Base-by-base conservation (phyloP, 2,888 invertebrate species). In the Pristionchus japonicus region DNA sequence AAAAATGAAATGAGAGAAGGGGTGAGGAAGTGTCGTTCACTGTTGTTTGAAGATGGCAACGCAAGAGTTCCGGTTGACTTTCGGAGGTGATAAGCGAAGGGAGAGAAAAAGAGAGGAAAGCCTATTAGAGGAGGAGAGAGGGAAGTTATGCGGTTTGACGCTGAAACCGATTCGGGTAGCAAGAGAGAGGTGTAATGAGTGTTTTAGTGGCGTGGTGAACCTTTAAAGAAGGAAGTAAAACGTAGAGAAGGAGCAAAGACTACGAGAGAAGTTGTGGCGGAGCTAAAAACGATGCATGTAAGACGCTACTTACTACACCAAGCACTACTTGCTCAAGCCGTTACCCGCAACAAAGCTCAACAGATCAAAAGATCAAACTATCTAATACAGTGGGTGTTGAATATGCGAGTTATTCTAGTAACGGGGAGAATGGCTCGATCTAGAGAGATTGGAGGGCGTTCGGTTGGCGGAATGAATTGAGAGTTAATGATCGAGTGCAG, bases 1-100 rank as follows among this genome's bases (percentile, higher is more conserved):
- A n/a, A 57, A 57, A 57, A 61, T 13, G 64, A 64, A 27, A 61
- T 23, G 61, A 23, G 31, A 31, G 20, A 37, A 2, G 37, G 37
- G 67, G 70, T 4, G 37, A 70, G 37, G 70, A 70, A 70, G 70
- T 34, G 37, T 70, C 37, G 17, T 64, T 31, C 64, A 27, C 67
- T 77, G 77, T 77, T 77, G 77, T 77, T 77, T 77, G 77, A 77
- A 47, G 77, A 77, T 47, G 43, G 43, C 77, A n/a, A n/a, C 4
- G 77, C n/a, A 77, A 9, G 43, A 77, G 43, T 77, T 47, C 77
- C 77, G 77, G 40, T 77, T 77, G 74, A 43, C 74, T 13, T 77
- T 77, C 31, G 15, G 74, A 23, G 74, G 20, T 15, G 43, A 77
- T 20, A 77, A 77, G 15, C 37, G 34, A 27, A 31, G 27, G 7